These are phyloP conservation scores for Isoperla grammatica DNA, from an alignment of 2,888 invertebrate genomes.

Conservation along the genomic window DNA sequence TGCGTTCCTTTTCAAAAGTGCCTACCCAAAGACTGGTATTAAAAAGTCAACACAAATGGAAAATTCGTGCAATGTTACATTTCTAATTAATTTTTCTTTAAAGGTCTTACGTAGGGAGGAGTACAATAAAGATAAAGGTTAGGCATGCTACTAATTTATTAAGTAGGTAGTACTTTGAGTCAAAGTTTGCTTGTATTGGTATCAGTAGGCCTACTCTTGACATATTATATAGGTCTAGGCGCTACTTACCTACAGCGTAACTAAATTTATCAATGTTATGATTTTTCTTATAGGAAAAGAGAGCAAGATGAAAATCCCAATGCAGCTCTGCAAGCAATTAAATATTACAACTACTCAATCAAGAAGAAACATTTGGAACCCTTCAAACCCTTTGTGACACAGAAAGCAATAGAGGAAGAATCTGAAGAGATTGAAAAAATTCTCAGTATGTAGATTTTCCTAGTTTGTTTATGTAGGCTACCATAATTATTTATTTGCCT, in stretches of 20 bases:
- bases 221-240: not conserved
- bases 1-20: too few species aligned
- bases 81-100: too few species aligned
- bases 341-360: constrained; percentile 82
- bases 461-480: not conserved
- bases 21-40: too few species aligned
- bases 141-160: too few species aligned
- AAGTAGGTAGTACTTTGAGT: too few species aligned
- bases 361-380: constrained; percentile 67
- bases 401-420: constrained; percentile 73
- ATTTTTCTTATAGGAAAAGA: constrained; percentile 48
- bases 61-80: too few species aligned
- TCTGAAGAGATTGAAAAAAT: constrained; percentile 76
- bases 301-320: constrained; percentile 87
- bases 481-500: not conserved
- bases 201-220: too few species aligned
- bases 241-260: not conserved
- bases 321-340: constrained; percentile 85
- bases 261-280: too few species aligned
- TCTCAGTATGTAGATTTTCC: constrained; percentile 51
- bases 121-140: too few species aligned
- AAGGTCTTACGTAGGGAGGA: too few species aligned
- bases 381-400: constrained; percentile 77
- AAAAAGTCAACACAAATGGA: too few species aligned
- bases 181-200: too few species aligned